These are phyloP conservation scores for Pheosia gnoma DNA, from an alignment of 2,888 invertebrate species.

Conservation along the genomic window DNA sequence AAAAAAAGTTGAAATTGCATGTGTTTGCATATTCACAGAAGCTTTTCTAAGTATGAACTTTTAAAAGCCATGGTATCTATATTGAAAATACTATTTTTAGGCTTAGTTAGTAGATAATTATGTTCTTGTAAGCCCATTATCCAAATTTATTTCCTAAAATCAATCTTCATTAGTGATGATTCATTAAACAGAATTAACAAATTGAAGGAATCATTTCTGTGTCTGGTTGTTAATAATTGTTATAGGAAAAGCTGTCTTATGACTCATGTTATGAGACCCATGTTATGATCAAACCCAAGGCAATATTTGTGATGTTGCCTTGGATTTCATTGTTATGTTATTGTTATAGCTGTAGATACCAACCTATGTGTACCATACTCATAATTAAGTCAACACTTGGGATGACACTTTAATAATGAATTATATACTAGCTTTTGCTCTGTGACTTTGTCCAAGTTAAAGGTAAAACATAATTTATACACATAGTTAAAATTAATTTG, in stretches of 20 bases:
- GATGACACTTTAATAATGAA: conserved; percentile 6
- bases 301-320: not conserved
- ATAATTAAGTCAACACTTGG: conserved; percentile 20
- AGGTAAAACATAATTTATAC: no score
- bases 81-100: no score
- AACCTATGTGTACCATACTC: conserved; percentile 3
- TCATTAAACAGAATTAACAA: not conserved
- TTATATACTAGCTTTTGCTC: no score
- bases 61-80: no score
- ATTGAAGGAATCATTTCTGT: not conserved
- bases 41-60: no score
- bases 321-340: conserved; percentile 20
- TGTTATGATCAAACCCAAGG: conserved; percentile 6
- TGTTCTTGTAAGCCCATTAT: not conserved
- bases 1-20: no score
- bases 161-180: conserved; percentile 3
- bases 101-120: not conserved
- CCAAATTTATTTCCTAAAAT: not conserved
- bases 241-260: not conserved
- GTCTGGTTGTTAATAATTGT: not conserved
- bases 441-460: no score
- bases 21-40: no score
- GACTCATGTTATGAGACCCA: conserved; percentile 13
- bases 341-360: conserved; percentile 7
- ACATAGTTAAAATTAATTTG: no score